Evolutionary conservation across 2,888 invertebrate species (phyloP), one percentile per base, ranked within the genome.

Genomic region (Chrysina gloriosa): DNA sequence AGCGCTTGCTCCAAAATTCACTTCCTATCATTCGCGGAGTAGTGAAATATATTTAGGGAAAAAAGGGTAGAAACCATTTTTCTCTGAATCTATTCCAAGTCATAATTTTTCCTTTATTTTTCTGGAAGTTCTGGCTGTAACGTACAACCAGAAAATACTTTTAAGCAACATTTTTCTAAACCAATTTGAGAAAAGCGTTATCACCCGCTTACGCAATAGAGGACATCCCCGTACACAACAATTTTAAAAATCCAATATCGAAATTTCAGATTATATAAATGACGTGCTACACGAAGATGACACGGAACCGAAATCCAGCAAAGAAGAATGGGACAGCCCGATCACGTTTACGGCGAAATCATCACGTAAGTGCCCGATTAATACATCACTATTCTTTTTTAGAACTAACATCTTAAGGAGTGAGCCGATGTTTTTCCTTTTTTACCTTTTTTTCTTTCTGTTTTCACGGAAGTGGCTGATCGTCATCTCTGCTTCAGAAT

Each of bases 341-440:
- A 93, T 95, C 76, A 95, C 93, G 72, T 96, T 96, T 82, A 95
- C 94, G 77, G 95, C 94, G 70, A 92, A 93, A 86, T 91, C 93
- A 82, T 92, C 91, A 84, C 92, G 94, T 94, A 90, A 91, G 91
- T 90, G 79, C 42, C 16, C n/a, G 5, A 45, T n/a, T 31, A 27
- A n/a, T 5, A 9, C 14, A 42, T 45, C 21, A 31, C 5, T 45
- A 45, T 25, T 14, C 36, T 56, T 36, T 34, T 29, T 56, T 34
- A n/a, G 19, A 19, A 42, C 4, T 5, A 6, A 42, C 9, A 42
- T 42, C 16, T 52, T 52, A 29, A 52, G 11, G 29, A 52, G 52
- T 52, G 52, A 29, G 52, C 14, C 45, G 21, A 34, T 56, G 25
- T 27, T 21, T 42, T 63, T 50, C 25, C 5, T 65, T 52, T 39